A percentile compares a stretch with the other conserved stretches of the same genome.
These are phyloP conservation scores for Anadara kagoshimensis DNA, from an alignment of 1,140 invertebrate genomes.

Conservation along the genomic window DNA sequence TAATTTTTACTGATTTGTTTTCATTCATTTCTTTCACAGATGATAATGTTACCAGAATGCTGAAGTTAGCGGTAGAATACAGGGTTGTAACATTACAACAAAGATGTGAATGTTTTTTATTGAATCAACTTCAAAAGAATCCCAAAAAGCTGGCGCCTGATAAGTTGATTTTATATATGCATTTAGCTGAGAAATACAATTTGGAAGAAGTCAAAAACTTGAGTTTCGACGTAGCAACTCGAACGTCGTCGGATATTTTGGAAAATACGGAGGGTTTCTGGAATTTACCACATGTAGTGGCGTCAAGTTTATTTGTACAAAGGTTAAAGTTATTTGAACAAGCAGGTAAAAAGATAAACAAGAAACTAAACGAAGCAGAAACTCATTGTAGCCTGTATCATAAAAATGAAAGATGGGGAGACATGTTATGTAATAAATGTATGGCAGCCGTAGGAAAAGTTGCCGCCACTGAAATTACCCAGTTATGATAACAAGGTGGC, in stretches of 20 bases:
- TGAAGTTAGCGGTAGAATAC: conserved; percentile 26
- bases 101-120: conserved; percentile 22
- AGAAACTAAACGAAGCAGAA: conserved; percentile 28
- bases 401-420: conserved; percentile 31
- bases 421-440: conserved; percentile 35
- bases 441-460: conserved; percentile 33
- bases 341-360: conserved; percentile 28
- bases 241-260: conserved; percentile 28
- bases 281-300: conserved; percentile 18
- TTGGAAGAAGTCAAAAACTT: conserved; percentile 10
- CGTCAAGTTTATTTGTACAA: conserved; percentile 21
- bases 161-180: conserved; percentile 24
- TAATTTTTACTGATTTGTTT: too few relatives aligned
- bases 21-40: conserved; percentile 18
- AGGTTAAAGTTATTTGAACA: conserved; percentile 33
- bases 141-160: conserved; percentile 7
- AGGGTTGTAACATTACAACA: conserved; percentile 24
- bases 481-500: not conserved
- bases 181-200: conserved; percentile 24
- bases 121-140: not conserved
- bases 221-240: conserved; percentile 20
- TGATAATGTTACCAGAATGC: conserved; percentile 25
- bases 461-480: conserved; percentile 15
- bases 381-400: conserved; percentile 39
- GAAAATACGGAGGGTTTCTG: conserved; percentile 33